Percentiles rank a stretch among this genome's conserved stretches.
phyloP scores from a whole-genome alignment of 2,797 vertebrate genomes.

The Chromobotia macracanthus region DNA sequence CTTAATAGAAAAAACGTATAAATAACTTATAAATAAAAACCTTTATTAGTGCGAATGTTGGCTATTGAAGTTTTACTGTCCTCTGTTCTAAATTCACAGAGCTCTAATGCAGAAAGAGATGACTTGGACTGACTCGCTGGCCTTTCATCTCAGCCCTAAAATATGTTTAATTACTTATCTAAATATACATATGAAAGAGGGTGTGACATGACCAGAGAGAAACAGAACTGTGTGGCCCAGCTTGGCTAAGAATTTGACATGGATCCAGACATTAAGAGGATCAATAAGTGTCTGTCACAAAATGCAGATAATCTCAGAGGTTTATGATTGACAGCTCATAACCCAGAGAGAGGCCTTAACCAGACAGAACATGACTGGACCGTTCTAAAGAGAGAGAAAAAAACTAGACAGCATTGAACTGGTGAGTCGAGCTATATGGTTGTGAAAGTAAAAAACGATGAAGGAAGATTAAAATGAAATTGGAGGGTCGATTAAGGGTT shows the following conservation, averaged over 20 bases:
- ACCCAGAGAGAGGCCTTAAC: conserved; percentile 66
- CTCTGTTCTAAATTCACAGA: conserved; percentile 55
- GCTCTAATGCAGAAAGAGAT: conserved; percentile 53
- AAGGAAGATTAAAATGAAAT: conserved; percentile 57
- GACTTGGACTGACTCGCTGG: conserved; percentile 52
- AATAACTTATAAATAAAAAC: conserved; percentile 42
- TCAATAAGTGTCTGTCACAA: conserved; percentile 70
- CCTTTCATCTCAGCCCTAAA: conserved; percentile 65
- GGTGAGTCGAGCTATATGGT: conserved; percentile 20
- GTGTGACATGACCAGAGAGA: conserved; percentile 56
- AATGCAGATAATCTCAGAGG: conserved; percentile 66
- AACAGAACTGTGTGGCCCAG: conserved; percentile 54
- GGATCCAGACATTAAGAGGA: conserved; percentile 59
- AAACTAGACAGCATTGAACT: conserved; percentile 59
- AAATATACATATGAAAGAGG: conserved; percentile 70
- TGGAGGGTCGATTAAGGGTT: conserved; percentile 52
- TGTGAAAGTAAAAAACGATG: neutral
- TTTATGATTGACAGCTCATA: conserved; percentile 69
- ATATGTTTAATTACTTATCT: conserved; percentile 68
- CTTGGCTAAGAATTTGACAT: conserved; percentile 55
- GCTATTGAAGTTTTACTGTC: conserved; percentile 42
- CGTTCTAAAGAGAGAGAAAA: conserved; percentile 62
- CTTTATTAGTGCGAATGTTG: conserved; percentile 57
- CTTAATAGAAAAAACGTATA: conserved; percentile 59
- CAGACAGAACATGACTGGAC: conserved; percentile 70